Conservation (phyloP, 2,888 invertebrate genomes). For the Drosophila kanekoi region DNA sequence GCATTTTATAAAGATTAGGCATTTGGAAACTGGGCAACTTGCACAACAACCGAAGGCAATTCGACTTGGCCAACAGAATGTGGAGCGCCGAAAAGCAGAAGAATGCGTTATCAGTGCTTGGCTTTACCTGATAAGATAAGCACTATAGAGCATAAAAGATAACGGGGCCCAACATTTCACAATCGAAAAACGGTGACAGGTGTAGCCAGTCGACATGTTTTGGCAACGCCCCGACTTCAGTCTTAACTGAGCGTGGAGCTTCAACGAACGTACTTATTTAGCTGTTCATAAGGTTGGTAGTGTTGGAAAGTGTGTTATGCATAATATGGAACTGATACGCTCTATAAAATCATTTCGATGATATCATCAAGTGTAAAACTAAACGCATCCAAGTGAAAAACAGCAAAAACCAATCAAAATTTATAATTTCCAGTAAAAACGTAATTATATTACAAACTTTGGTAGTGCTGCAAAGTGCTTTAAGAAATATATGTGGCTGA, state of each 20-base stretch:
- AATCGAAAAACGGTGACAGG: constrained; percentile 63
- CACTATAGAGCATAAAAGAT: constrained; percentile 59
- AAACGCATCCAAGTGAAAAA: constrained; percentile 14
- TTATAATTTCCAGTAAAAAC: constrained; percentile 3
- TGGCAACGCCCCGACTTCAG: constrained; percentile 77
- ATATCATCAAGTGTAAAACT: constrained; percentile 75
- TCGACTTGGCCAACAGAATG: constrained; percentile 36
- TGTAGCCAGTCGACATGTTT: constrained; percentile 50
- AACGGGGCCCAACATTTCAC: constrained; percentile 66
- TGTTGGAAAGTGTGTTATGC: constrained; percentile 51
- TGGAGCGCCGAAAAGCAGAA: constrained; percentile 38
- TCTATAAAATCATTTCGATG: constrained; percentile 53
- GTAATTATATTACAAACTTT: not conserved
- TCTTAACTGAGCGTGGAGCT: constrained; percentile 76
- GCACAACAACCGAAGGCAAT: constrained; percentile 49
- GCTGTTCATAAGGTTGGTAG: constrained; percentile 58
- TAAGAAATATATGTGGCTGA: not conserved
- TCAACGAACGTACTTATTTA: constrained; percentile 76
- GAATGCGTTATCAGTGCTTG: constrained; percentile 70
- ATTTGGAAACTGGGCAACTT: constrained; percentile 59
- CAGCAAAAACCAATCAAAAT: constrained; percentile 6
- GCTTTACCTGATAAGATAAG: constrained; percentile 59
- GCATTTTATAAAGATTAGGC: constrained; percentile 46
- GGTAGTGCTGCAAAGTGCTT: constrained; percentile 8
- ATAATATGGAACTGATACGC: constrained; percentile 60